Evolutionary conservation across 2,797 vertebrate genomes (phyloP).

Genomic region (Onychomys torridus): DNA sequence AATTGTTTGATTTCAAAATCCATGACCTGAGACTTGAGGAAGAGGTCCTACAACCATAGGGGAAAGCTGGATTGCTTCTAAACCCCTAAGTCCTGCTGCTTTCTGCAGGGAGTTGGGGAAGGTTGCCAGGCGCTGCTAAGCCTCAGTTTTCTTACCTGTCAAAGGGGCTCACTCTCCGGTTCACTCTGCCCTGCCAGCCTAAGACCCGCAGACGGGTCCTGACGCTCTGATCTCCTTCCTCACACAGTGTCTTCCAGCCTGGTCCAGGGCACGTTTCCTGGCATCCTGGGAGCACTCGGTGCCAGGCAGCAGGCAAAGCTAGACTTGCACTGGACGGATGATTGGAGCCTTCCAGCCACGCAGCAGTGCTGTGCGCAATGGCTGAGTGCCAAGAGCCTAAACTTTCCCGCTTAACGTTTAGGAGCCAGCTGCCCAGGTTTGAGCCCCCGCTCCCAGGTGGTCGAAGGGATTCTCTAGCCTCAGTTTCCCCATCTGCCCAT

Average conservation of each 20-base stretch:
- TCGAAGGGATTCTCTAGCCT: neutral
- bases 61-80: neutral
- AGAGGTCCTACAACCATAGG: neutral
- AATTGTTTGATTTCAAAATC: neutral
- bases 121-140: neutral
- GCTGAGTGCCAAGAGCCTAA: neutral
- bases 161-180: neutral
- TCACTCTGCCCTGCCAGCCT: neutral
- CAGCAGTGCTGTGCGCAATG: neutral
- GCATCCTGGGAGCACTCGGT: neutral
- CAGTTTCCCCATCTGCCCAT: neutral
- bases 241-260: neutral
- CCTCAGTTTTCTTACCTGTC: slow-evolving; percentile 36
- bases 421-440: neutral
- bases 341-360: fast-evolving
- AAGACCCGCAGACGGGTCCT: fast-evolving
- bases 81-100: neutral
- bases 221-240: fast-evolving
- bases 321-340: slow-evolving; percentile 7
- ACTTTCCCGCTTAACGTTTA: neutral
- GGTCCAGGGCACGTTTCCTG: neutral
- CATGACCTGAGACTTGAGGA: neutral
- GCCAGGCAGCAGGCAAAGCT: slow-evolving; percentile 30
- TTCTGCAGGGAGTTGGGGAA: neutral
- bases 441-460: neutral